These are phyloP conservation scores for Stratiolaelaps scimitus DNA, from an alignment of 1,140 invertebrate genomes.

Conservation along the genomic window DNA sequence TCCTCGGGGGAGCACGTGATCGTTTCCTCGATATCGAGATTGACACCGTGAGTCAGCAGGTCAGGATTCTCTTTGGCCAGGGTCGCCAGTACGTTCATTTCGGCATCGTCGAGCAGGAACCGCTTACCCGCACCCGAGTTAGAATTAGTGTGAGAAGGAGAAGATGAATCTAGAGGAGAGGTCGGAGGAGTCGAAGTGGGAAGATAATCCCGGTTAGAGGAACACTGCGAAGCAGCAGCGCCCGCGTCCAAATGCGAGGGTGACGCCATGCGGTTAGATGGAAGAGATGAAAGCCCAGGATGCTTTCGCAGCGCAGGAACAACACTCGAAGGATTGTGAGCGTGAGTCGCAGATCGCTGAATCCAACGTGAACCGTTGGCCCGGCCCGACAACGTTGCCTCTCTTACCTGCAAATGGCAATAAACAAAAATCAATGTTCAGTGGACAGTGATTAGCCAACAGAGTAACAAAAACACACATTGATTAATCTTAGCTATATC, in stretches of 20 bases:
- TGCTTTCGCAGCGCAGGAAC: no score
- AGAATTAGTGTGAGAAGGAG: conserved; percentile 13
- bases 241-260: conserved; percentile 23
- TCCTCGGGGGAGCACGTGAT: conserved; percentile 25
- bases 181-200: conserved; percentile 25
- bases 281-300: no score
- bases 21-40: conserved; percentile 26
- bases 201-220: conserved; percentile 5
- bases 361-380: no score
- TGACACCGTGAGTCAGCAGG: conserved; percentile 14
- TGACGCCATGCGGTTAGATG: conserved; percentile 23
- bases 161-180: conserved; percentile 11
- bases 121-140: conserved; percentile 24
- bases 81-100: conserved; percentile 18
- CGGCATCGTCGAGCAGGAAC: conserved; percentile 25
- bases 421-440: no score
- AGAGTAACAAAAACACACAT: no score
- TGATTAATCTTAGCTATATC: no score
- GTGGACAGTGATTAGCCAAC: no score
- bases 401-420: conserved; percentile 18
- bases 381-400: neutral
- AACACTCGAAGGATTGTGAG: no score
- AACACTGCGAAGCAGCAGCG: conserved; percentile 13
- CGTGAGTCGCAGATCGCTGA: no score
- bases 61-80: conserved; percentile 25